Evolutionary conservation across 2,797 vertebrate species (phyloP).

Genomic region (Eulemur albifrons): DNA sequence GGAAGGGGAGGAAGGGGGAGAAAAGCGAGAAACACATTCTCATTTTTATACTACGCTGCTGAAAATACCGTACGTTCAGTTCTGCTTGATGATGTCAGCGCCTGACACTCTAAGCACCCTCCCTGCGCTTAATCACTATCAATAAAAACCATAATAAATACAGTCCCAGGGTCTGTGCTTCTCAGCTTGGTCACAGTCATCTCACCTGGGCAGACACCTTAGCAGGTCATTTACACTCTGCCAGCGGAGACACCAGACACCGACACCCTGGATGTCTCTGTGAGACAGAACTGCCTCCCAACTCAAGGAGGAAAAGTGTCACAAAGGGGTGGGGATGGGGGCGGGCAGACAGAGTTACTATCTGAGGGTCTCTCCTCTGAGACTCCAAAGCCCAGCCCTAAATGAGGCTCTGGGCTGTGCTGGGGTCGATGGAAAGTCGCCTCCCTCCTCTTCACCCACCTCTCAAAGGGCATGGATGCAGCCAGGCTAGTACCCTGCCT

Average conservation of each 20-base stretch:
- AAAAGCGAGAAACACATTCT: neutral
- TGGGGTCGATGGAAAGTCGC: rapidly evolving
- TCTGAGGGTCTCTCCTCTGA: neutral
- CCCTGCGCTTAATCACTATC: neutral
- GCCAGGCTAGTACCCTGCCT: neutral
- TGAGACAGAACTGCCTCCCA: neutral
- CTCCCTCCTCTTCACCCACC: no score
- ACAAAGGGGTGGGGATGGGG: no score
- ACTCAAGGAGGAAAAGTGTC: neutral
- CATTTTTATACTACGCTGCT: neutral
- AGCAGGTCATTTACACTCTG: neutral
- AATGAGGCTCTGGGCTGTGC: neutral
- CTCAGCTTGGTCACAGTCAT: neutral
- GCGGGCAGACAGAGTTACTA: neutral
- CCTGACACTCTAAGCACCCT: neutral
- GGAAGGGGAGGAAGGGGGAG: neutral
- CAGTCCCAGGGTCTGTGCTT: neutral
- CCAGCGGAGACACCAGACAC: rapidly evolving
- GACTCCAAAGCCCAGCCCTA: neutral
- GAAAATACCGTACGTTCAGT: neutral
- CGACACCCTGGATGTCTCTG: neutral
- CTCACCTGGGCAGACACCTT: neutral
- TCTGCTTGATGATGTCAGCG: neutral
- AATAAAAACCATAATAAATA: rapidly evolving
- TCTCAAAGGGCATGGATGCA: neutral